Percentiles rank a stretch among this genome's conserved stretches.
phyloP scores from a whole-genome alignment of 2,888 invertebrate genomes.

The Habrosyne pyritoides region DNA sequence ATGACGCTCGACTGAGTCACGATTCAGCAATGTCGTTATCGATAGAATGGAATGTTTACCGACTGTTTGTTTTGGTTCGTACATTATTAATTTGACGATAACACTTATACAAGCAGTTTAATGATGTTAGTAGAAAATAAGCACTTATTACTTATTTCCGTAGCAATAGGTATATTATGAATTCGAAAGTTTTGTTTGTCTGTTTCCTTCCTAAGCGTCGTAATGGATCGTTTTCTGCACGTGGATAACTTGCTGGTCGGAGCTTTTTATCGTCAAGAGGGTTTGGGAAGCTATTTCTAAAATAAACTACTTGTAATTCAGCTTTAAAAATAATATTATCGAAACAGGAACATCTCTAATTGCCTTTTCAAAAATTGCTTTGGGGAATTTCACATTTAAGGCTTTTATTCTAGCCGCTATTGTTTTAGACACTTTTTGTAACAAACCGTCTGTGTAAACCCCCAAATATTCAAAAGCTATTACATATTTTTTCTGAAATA shows the following conservation, averaged over 20 bases:
- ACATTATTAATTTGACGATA: constrained; percentile 19
- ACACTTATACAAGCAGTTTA: neutral
- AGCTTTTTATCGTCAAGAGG: no score
- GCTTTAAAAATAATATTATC: neutral
- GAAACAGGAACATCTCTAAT: no score
- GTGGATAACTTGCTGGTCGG: no score
- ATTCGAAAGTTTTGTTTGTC: no score
- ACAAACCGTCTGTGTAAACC: neutral
- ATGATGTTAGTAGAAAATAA: neutral
- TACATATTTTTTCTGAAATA: no score
- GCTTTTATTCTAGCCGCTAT: neutral
- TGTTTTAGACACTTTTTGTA: neutral
- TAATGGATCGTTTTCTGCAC: no score
- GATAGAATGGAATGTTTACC: constrained; percentile 54
- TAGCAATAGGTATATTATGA: no score
- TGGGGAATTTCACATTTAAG: neutral
- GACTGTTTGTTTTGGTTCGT: constrained; percentile 53
- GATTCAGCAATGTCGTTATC: constrained; percentile 58
- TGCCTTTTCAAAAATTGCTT: neutral
- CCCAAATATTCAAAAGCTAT: neutral
- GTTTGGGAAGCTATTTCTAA: no score
- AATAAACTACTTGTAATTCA: no score
- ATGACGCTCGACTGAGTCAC: constrained; percentile 51
- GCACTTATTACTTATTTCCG: no score
- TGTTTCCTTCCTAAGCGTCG: no score